Evolutionary conservation across 2,888 invertebrate species (phyloP).

Genomic region (Loripinus fragilis): DNA sequence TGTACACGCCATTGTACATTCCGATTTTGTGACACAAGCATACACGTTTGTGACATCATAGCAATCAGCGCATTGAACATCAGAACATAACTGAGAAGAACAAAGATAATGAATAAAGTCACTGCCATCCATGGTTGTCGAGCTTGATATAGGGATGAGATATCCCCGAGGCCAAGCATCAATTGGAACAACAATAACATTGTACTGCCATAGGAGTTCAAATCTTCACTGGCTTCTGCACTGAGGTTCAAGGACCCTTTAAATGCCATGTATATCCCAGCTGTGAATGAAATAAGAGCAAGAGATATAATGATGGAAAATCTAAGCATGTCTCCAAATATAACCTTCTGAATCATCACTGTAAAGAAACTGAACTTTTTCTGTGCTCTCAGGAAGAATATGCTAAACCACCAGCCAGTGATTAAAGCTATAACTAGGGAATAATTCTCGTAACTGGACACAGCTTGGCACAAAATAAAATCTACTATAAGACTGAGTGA

Average conservation of each 20-base stretch:
- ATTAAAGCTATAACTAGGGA: conserved; percentile 67
- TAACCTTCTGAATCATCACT: conserved; percentile 72
- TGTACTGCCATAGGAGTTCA: conserved; percentile 58
- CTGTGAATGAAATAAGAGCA: conserved; percentile 68
- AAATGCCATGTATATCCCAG: conserved; percentile 70
- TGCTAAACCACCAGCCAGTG: conserved; percentile 72
- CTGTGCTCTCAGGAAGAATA: conserved; percentile 70
- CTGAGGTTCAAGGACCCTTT: conserved; percentile 41
- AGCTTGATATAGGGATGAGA: conserved; percentile 61
- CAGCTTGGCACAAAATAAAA: conserved; percentile 41
- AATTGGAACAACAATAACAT: conserved; percentile 71
- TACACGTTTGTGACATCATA: conserved; percentile 76
- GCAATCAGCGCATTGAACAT: conserved; percentile 75
- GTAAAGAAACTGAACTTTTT: conserved; percentile 74
- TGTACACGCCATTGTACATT: conserved; percentile 69
- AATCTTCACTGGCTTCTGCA: conserved; percentile 55
- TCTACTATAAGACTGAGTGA: conserved; percentile 62
- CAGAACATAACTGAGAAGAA: conserved; percentile 69
- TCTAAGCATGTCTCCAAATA: conserved; percentile 66
- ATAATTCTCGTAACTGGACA: conserved; percentile 51
- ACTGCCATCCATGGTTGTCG: conserved; percentile 67
- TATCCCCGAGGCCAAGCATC: conserved; percentile 71
- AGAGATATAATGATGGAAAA: conserved; percentile 67
- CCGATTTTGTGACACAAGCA: conserved; percentile 66
- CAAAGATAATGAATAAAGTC: conserved; percentile 66